Percentiles rank a stretch among this genome's conserved stretches.
These are phyloP conservation scores for Pseudeuparius sepicola DNA, from an alignment of 2,888 invertebrate species.

Conservation along the genomic window DNA sequence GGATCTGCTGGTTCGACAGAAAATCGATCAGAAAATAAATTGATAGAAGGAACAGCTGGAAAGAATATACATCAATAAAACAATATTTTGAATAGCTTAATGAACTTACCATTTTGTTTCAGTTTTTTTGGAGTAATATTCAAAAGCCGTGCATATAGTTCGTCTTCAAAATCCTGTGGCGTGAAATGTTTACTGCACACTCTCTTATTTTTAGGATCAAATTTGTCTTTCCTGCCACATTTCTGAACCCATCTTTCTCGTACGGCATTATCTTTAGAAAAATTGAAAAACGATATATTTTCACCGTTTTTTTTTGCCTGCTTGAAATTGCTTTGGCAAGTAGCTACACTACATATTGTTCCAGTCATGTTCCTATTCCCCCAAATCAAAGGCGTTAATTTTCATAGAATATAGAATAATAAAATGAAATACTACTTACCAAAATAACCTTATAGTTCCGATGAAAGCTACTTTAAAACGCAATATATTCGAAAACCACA, in stretches of 20 bases:
- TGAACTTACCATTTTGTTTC: constrained; percentile 11
- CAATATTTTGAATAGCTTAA: too few relatives aligned
- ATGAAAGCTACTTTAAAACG: too few relatives aligned
- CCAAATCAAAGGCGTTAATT: too few relatives aligned
- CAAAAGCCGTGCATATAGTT: constrained; percentile 10
- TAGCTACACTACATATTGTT: constrained; percentile 15
- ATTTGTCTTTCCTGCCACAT: constrained; percentile 14
- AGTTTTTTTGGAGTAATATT: constrained; percentile 12
- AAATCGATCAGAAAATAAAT: neutral
- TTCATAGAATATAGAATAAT: too few relatives aligned
- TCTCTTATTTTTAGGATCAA: constrained; percentile 15
- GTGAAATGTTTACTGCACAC: constrained; percentile 14
- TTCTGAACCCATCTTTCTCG: constrained; percentile 9
- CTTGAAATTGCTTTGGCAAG: constrained; percentile 13
- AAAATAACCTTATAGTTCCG: too few relatives aligned
- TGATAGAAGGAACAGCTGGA: constrained; percentile 6
- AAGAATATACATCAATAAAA: constrained; percentile 1
- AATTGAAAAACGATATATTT: constrained; percentile 10
- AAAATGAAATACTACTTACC: too few relatives aligned
- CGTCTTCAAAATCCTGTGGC: constrained; percentile 15
- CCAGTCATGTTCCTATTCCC: too few relatives aligned
- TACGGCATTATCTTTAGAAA: constrained; percentile 10
- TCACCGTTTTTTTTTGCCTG: constrained; percentile 12
- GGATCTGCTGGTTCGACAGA: constrained; percentile 2
- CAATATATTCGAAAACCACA: too few relatives aligned